phyloP scores from a whole-genome alignment of 2,888 invertebrate genomes.

The Sycophila texana region DNA sequence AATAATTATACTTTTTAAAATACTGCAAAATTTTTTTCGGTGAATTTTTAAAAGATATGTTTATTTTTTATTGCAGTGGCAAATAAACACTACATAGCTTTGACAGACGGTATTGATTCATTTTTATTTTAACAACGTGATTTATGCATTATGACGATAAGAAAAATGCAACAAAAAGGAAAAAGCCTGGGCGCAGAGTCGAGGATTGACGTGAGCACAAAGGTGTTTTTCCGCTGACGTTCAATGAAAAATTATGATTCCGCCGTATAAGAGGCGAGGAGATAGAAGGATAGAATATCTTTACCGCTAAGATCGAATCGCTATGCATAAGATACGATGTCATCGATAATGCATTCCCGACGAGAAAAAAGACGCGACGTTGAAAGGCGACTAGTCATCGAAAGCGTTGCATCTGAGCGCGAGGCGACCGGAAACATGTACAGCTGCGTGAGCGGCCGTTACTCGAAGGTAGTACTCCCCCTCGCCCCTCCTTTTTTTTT shows the following conservation, averaged over 20 bases:
- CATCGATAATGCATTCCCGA: conserved; percentile 39
- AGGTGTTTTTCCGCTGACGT: background rate
- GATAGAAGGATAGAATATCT: background rate
- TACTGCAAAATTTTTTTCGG: no score
- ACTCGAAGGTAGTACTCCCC: no score
- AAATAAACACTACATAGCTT: no score
- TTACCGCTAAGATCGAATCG: conserved; percentile 9
- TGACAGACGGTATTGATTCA: no score
- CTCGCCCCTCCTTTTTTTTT: conserved; percentile 9
- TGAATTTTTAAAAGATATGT: no score
- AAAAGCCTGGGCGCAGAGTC: no score
- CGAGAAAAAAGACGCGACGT: background rate
- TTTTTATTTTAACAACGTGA: no score
- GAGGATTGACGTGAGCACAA: conserved; percentile 13
- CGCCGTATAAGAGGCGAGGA: background rate
- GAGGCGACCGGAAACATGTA: conserved; percentile 7
- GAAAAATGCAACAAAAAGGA: no score
- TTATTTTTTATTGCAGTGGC: no score
- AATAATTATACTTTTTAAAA: no score
- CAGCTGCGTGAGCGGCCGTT: background rate
- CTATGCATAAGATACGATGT: conserved; percentile 15
- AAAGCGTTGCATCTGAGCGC: conserved; percentile 8
- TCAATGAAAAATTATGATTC: conserved; percentile 38
- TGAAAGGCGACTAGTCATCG: conserved; percentile 31
- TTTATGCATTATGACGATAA: no score